Evolutionary conservation across 2,888 invertebrate genomes (phyloP), one percentile per base, ranked within the genome.

Genomic region (Phyllotreta cruciferae): DNA sequence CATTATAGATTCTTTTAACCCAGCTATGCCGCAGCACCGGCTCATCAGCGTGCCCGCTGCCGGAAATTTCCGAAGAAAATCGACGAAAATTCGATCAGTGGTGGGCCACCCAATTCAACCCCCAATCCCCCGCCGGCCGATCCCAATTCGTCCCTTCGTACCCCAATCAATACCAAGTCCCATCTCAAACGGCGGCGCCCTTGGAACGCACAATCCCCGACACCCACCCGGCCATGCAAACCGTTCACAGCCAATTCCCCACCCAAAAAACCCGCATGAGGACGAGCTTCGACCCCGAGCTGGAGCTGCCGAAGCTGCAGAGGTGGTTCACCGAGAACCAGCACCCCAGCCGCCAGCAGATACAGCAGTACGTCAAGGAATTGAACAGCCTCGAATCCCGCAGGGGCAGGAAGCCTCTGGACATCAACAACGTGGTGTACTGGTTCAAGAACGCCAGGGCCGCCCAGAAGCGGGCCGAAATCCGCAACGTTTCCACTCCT

Each of bases 391-490:
- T 97, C 68, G 96, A 96, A 77, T 97, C 96, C 55, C 87, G 98
- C 44, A 87, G 94, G 56, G 97, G 96, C 0, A 86, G 97, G 52
- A 96, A 97, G 77, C 96, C 96, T 0, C 83, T 98, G 56, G 97
- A 98, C 81, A 91, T 97, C 3, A 96, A 96, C 77, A 97, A 97
- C 78, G 96, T 97, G 10, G 96, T 96, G 10, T 95, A 95, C 77
- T 95, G 95, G 95, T 99, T 99, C 82, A 97, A 98, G 80, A 98
- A 98, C 78, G 97, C 98, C 0, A 86, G 98, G 56, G 98, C 98
- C 0, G 96, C 96, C 0, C 94, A 95, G 79, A 95, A 97, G 77
- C 86, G 97, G 44, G 95, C 95, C 1, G 94, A 95, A 82, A 84
- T 91, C 75, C 84, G 92, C 68, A 84, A 87, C 78, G 84, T 86